These are phyloP conservation scores for Siniperca scherzeri DNA, from an alignment of 2,797 vertebrate species.

Conservation along the genomic window DNA sequence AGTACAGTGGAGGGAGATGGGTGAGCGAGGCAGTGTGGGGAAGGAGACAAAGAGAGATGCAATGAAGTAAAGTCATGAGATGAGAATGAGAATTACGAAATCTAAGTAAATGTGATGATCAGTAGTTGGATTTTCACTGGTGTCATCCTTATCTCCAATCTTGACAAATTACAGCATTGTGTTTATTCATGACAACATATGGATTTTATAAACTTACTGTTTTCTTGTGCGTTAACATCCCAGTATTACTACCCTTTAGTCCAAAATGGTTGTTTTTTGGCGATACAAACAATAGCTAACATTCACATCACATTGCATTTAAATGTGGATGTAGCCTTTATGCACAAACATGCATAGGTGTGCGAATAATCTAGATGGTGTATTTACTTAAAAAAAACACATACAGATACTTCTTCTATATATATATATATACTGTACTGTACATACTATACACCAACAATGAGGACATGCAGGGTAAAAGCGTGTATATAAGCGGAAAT, in stretches of 20 bases:
- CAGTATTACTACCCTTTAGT: background rate
- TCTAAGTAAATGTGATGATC: background rate
- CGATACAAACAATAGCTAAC: background rate
- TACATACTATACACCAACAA: conserved; percentile 25
- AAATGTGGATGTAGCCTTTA: conserved; percentile 16
- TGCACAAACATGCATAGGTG: conserved; percentile 59
- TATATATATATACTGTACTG: background rate
- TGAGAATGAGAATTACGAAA: background rate
- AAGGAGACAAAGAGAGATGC: background rate
- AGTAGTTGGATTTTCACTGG: background rate
- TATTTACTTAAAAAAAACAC: conserved; percentile 17
- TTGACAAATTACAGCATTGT: background rate
- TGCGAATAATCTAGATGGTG: conserved; percentile 11
- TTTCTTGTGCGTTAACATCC: background rate
- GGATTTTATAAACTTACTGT: background rate
- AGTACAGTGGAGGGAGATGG: background rate
- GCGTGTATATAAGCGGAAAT: conserved; percentile 70
- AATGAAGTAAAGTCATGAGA: background rate
- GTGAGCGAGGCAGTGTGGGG: background rate
- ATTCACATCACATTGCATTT: background rate
- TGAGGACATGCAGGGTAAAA: conserved; percentile 75
- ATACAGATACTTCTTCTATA: background rate
- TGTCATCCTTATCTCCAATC: conserved; percentile 1
- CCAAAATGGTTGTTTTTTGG: background rate
- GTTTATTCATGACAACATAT: background rate